Percentiles rank a stretch among this genome's conserved stretches.
phyloP scores from a whole-genome alignment of 2,888 invertebrate species.

The Leptopilina drosophilae region DNA sequence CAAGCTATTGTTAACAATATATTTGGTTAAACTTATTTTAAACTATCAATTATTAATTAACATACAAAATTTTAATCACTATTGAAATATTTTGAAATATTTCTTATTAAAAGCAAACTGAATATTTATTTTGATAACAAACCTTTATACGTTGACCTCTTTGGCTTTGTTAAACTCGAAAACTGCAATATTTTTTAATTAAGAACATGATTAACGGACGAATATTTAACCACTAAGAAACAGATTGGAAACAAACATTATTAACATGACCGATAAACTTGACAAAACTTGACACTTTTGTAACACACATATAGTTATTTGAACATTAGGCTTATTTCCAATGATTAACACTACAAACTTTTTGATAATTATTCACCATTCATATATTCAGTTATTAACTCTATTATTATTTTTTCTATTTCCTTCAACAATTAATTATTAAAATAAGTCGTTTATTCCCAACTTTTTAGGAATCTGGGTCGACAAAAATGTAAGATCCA shows the following conservation, averaged over 20 bases:
- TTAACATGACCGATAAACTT: slow-evolving; percentile 18
- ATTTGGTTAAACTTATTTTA: not conserved
- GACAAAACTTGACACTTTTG: slow-evolving; percentile 15
- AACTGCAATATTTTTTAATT: slow-evolving; percentile 25
- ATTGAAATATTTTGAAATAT: too few relatives aligned
- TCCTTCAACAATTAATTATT: not conserved
- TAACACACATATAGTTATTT: not conserved
- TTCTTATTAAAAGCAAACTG: too few relatives aligned
- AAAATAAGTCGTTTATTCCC: not conserved
- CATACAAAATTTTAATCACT: not conserved
- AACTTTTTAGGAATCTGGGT: not conserved
- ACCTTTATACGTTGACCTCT: slow-evolving; percentile 20
- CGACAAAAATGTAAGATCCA: not conserved
- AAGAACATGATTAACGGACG: not conserved
- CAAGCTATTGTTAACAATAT: not conserved
- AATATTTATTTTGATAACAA: not conserved
- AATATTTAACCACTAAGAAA: not conserved
- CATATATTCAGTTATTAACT: not conserved
- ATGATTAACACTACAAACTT: not conserved
- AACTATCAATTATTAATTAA: not conserved
- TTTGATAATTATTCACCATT: not conserved
- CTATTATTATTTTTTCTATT: not conserved
- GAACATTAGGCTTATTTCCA: not conserved
- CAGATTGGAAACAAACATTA: slow-evolving; percentile 18
- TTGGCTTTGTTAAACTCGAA: not conserved